Evolutionary conservation across 1,140 invertebrate genomes (phyloP), one percentile per base, ranked within the genome.

Genomic region (Episyrphus balteatus): DNA sequence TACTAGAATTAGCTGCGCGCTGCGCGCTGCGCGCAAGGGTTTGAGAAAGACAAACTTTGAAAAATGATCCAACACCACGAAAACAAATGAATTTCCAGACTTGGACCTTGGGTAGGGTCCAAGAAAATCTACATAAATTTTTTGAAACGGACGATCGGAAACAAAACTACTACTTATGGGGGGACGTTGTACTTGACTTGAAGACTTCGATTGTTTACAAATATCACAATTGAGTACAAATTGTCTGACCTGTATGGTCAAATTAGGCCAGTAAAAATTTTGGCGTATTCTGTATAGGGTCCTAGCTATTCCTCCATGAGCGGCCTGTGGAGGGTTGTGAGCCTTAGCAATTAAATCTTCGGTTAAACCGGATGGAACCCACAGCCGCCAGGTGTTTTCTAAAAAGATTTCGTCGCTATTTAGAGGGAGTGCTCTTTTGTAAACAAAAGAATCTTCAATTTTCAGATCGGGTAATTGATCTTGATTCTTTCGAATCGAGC

Each of bases 391-490:
- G 9, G 33, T n/a, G 33, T 34, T n/a, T 34, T 17, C 31, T 45
- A 36, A 1, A 9, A 13, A 8, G 17, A 7, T 13, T 36, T n/a
- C 13, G 14, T 36, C 26, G 10, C 34, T 33, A 45, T 45, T 21
- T 14, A 14, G 5, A 34, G 17, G 17, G 14, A 36, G 32, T 7
- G 34, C 30, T 8, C 32, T 17, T 18, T 45, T 45, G 17, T 36
- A 45, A 10, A 45, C 26, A 38, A 32, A 47, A 13, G 26, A 19
- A 15, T 47, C 38, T 41, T 19, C 38, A 8, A 40, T 31, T 40
- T 40, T 26, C 1, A 47, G 10, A 17, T 47, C 46, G n/a, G 46
- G 46, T 13, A 47, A 31, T 11, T 32, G 40, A 31, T 33, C 19
- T 32, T 47, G 46, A 38, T 34, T 44, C 8, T 13, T 14, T 6